Percentiles rank a stretch among this genome's conserved stretches.
phyloP scores from a whole-genome alignment of 2,888 invertebrate genomes.

The Eristalis intricaria region DNA sequence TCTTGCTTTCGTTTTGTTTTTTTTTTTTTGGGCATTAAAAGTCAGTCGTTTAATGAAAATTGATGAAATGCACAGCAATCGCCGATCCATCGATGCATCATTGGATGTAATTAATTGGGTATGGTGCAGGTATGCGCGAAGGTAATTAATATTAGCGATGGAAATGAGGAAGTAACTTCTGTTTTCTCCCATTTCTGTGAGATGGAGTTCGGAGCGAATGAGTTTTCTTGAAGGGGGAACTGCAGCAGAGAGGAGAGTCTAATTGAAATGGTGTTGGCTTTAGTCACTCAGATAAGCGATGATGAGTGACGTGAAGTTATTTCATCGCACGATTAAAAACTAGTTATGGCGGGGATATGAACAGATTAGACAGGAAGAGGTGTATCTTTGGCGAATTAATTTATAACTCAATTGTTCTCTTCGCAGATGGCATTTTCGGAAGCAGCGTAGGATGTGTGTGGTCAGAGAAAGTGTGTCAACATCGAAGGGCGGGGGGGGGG shows the following conservation, averaged over 20 bases:
- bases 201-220: not conserved
- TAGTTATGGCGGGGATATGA: not conserved
- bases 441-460: too few relatives aligned
- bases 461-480: too few relatives aligned
- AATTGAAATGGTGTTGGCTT: slow-evolving; percentile 50
- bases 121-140: slow-evolving; percentile 66
- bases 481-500: too few relatives aligned
- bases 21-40: slow-evolving; percentile 45
- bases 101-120: slow-evolving; percentile 68
- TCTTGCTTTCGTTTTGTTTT: slow-evolving; percentile 9
- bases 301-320: slow-evolving; percentile 8
- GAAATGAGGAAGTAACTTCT: slow-evolving; percentile 69
- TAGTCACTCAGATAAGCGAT: not conserved
- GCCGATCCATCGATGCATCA: slow-evolving; percentile 66
- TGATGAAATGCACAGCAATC: slow-evolving; percentile 69
- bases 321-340: slow-evolving; percentile 7
- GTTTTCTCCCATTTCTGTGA: slow-evolving; percentile 3
- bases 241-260: not conserved
- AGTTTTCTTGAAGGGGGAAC: not conserved
- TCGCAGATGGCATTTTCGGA: not conserved
- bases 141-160: slow-evolving; percentile 70
- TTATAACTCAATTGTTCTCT: not conserved
- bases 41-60: slow-evolving; percentile 68
- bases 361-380: not conserved
- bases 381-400: not conserved